A percentile compares a stretch with the other conserved stretches of the same genome.
phyloP scores from a whole-genome alignment of 1,140 invertebrate species.

The Drosophila subobscura region DNA sequence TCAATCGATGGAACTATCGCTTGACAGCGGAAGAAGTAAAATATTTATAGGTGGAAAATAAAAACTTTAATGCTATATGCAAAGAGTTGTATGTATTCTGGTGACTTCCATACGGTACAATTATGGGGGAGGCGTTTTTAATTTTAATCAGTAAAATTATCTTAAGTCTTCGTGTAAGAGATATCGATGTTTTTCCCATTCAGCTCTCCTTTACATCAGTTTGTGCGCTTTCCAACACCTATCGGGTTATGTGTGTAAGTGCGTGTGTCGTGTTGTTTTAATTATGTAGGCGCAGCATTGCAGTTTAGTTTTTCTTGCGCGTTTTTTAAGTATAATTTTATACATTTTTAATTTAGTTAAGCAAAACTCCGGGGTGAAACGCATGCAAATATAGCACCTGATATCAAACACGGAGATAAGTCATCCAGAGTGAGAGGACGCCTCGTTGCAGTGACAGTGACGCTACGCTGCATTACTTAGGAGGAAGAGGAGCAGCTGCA shows the following conservation, averaged over 20 bases:
- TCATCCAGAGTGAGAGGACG: slow-evolving; percentile 48
- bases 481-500: slow-evolving; percentile 15
- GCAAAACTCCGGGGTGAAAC: slow-evolving; percentile 12
- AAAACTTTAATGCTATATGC: too few species aligned
- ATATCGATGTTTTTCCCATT: too few species aligned
- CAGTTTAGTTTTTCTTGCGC: slow-evolving; percentile 50
- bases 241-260: neutral
- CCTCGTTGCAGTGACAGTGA: slow-evolving; percentile 56
- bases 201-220: neutral
- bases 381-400: neutral
- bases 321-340: slow-evolving; percentile 65
- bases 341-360: slow-evolving; percentile 54
- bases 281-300: slow-evolving; percentile 60
- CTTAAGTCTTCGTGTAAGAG: too few species aligned
- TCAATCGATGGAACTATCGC: too few species aligned
- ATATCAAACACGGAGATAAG: neutral
- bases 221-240: slow-evolving; percentile 1
- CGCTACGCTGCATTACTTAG: slow-evolving; percentile 67
- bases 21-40: too few species aligned
- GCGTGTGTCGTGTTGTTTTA: slow-evolving; percentile 37
- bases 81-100: too few species aligned
- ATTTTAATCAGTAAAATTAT: too few species aligned
- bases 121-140: neutral
- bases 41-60: too few species aligned
- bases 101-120: too few species aligned